Evolutionary conservation across 2,113 vertebrate species (phyloP).

Genomic region (Notiomystis cincta): DNA sequence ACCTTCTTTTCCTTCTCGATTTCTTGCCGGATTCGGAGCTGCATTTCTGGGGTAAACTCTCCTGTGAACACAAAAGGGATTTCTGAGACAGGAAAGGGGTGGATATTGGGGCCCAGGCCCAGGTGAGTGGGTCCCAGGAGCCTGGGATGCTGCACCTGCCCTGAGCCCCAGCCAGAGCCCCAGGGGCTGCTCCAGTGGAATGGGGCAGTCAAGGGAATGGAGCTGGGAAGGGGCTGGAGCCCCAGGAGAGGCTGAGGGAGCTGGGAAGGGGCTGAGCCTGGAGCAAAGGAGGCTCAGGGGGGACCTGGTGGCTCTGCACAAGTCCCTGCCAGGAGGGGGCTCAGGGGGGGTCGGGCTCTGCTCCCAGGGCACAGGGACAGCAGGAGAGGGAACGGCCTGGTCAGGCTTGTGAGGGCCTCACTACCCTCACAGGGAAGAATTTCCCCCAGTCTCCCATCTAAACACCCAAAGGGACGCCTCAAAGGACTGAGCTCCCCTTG

Average conservation of each 20-base stretch:
- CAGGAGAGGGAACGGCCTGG: neutral
- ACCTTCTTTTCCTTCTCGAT: constrained; percentile 97
- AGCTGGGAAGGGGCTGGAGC: neutral
- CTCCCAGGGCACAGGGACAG: neutral
- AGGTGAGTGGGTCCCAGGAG: neutral
- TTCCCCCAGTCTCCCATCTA: neutral
- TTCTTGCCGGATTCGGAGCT: constrained; percentile 93
- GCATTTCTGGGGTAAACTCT: constrained; percentile 95
- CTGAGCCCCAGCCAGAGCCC: neutral
- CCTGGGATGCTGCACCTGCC: neutral
- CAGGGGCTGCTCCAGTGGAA: neutral
- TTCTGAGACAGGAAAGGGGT: neutral
- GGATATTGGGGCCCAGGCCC: neutral
- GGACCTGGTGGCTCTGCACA: neutral
- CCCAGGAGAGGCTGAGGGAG: neutral
- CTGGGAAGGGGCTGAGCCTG: neutral
- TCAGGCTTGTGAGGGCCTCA: neutral
- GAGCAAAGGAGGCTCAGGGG: neutral
- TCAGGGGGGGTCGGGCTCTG: neutral
- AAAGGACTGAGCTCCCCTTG: neutral
- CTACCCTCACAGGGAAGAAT: neutral
- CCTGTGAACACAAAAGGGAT: constrained; percentile 67
- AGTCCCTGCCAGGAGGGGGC: neutral
- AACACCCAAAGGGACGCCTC: neutral
- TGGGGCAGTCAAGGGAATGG: fast-evolving